phyloP scores from a whole-genome alignment of 2,888 invertebrate species.

The Oeneis ivallda region DNA sequence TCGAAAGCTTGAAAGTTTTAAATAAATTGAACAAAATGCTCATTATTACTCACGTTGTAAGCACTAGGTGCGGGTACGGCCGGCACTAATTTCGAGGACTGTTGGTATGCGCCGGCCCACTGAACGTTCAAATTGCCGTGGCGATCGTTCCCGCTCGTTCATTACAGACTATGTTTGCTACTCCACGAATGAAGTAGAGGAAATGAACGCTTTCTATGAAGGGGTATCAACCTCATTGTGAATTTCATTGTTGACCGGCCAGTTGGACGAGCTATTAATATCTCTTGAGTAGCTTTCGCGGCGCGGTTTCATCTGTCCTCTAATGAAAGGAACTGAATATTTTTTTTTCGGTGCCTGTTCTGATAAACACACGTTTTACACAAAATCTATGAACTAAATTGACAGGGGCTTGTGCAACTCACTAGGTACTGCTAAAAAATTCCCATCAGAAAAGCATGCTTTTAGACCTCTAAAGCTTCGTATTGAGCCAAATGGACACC shows the following conservation, averaged over 20 bases:
- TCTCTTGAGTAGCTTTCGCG: slow-evolving; percentile 13
- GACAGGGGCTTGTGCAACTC: too few species aligned
- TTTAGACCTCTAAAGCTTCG: not conserved
- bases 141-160: slow-evolving; percentile 60
- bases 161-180: slow-evolving; percentile 67
- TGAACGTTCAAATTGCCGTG: slow-evolving; percentile 75
- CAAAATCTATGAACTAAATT: not conserved
- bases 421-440: too few species aligned
- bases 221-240: slow-evolving; percentile 51
- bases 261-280: slow-evolving; percentile 31
- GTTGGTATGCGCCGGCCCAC: slow-evolving; percentile 69
- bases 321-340: not conserved
- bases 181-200: slow-evolving; percentile 60
- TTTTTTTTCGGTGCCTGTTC: too few species aligned
- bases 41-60: slow-evolving; percentile 23
- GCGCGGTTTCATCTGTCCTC: not conserved
- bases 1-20: not conserved
- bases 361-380: too few species aligned
- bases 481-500: not conserved
- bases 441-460: not conserved
- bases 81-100: slow-evolving; percentile 70
- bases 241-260: slow-evolving; percentile 45
- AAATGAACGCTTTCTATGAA: slow-evolving; percentile 67
- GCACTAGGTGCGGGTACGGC: slow-evolving; percentile 40
- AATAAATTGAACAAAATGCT: slow-evolving; percentile 25